phyloP scores from a whole-genome alignment of 2,888 invertebrate species.

The Polyploca ridens region DNA sequence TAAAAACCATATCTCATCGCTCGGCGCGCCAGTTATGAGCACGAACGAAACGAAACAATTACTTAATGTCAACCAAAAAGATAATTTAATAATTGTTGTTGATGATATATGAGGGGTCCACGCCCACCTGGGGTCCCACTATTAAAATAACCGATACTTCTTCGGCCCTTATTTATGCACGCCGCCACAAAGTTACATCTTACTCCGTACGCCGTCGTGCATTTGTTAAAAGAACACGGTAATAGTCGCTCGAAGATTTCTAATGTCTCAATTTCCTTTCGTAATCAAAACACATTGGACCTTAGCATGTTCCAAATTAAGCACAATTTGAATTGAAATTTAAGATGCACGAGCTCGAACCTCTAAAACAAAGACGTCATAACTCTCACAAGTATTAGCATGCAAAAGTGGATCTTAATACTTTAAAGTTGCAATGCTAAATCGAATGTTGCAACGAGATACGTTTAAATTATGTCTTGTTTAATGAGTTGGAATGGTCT shows the following conservation, averaged over 20 bases:
- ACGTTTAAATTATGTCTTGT: constrained; percentile 83
- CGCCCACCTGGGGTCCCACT: constrained; percentile 78
- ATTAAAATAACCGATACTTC: constrained; percentile 80
- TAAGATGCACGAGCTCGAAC: constrained; percentile 58
- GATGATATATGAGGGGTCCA: constrained; percentile 77
- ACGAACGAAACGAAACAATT: constrained; percentile 74
- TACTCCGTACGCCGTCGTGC: constrained; percentile 75
- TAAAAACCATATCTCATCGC: constrained; percentile 68
- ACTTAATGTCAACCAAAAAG: constrained; percentile 84
- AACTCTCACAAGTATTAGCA: constrained; percentile 36
- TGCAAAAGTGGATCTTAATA: constrained; percentile 49
- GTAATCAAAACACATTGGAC: constrained; percentile 43
- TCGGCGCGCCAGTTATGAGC: constrained; percentile 66
- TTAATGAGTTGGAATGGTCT: constrained; percentile 76
- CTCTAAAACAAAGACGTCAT: constrained; percentile 47
- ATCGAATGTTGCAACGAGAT: constrained; percentile 43
- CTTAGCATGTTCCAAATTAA: constrained; percentile 32
- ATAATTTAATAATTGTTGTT: constrained; percentile 83
- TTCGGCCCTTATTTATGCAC: constrained; percentile 77
- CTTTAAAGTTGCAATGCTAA: constrained; percentile 44
- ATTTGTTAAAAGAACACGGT: constrained; percentile 83
- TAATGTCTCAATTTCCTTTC: constrained; percentile 80
- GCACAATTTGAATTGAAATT: constrained; percentile 42
- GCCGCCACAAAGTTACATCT: constrained; percentile 78
- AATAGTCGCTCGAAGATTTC: constrained; percentile 80